Percentiles rank a stretch among this genome's conserved stretches.
phyloP scores from a whole-genome alignment of 1,140 invertebrate species.

The Macrobrachium nipponense region DNA sequence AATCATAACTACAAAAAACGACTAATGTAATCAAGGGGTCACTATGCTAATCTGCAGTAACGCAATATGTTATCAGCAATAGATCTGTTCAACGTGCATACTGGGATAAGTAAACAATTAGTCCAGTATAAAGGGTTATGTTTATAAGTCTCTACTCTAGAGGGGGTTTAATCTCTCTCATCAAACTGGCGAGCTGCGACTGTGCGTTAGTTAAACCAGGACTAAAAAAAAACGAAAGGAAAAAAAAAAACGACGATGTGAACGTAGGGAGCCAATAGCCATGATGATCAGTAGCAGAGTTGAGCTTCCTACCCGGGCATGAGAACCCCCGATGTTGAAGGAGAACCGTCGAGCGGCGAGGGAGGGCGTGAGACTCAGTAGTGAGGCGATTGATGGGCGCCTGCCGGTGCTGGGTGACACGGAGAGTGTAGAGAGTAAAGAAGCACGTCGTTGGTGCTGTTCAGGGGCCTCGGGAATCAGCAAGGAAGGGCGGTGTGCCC shows the following conservation, averaged over 20 bases:
- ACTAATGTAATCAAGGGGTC: background rate
- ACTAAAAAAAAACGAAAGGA: too few species aligned
- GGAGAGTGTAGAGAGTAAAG: conserved; percentile 30
- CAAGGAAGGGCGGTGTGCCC: conserved; percentile 25
- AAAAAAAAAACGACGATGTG: too few species aligned
- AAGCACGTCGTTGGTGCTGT: conserved; percentile 37
- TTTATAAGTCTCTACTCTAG: too few species aligned
- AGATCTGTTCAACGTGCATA: conserved; percentile 23
- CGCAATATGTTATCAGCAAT: background rate
- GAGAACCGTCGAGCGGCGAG: conserved; percentile 47
- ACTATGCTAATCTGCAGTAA: background rate
- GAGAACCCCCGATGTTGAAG: conserved; percentile 46
- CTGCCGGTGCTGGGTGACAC: conserved; percentile 37
- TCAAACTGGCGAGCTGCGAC: too few species aligned
- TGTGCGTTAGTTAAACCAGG: too few species aligned
- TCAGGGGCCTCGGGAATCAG: conserved; percentile 22
- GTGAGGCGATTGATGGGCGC: conserved; percentile 43
- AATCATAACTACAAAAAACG: conserved; percentile 20
- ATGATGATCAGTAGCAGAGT: conserved; percentile 2
- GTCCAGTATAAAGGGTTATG: too few species aligned
- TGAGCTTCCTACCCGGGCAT: conserved; percentile 37
- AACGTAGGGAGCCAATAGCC: conserved; percentile 6
- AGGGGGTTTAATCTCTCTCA: too few species aligned
- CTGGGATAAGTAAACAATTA: background rate
- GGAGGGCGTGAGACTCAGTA: conserved; percentile 48